These are phyloP conservation scores for Bufotes viridis DNA, from an alignment of 2,797 vertebrate genomes.

Conservation along the genomic window DNA sequence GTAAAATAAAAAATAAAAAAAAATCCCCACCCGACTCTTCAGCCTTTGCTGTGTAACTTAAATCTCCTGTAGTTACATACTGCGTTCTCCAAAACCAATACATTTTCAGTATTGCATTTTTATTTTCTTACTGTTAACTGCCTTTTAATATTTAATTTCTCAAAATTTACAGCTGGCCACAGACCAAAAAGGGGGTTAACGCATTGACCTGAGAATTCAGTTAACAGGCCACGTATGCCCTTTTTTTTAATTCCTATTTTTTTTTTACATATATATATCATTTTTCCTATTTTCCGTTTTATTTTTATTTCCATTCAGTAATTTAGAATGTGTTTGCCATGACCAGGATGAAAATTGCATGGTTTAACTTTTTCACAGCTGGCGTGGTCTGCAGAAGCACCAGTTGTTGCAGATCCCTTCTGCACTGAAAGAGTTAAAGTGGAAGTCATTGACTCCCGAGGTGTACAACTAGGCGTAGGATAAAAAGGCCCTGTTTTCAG, in stretches of 20 bases:
- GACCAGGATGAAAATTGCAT: slow-evolving; percentile 70
- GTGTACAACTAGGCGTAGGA: slow-evolving; percentile 64
- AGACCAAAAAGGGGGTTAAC: slow-evolving; percentile 72
- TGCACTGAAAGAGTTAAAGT: slow-evolving; percentile 65
- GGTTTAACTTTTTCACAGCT: slow-evolving; percentile 65
- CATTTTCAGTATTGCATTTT: slow-evolving; percentile 69
- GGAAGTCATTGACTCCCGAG: slow-evolving; percentile 65
- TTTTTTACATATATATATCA: slow-evolving; percentile 65
- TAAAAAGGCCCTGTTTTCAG: slow-evolving; percentile 64
- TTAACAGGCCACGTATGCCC: slow-evolving; percentile 77
- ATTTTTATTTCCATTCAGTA: slow-evolving; percentile 65
- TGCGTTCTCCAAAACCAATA: slow-evolving; percentile 70
- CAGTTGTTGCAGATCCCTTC: slow-evolving; percentile 36
- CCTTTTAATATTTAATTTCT: slow-evolving; percentile 76
- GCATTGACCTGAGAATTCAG: slow-evolving; percentile 74
- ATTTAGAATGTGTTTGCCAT: slow-evolving; percentile 70
- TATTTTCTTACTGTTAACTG: slow-evolving; percentile 72
- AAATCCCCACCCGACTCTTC: background rate
- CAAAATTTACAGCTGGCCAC: slow-evolving; percentile 77
- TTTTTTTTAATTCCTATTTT: slow-evolving; percentile 73
- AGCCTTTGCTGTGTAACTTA: slow-evolving; percentile 16
- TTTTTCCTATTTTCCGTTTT: slow-evolving; percentile 71
- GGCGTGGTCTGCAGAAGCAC: slow-evolving; percentile 49
- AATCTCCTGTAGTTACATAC: slow-evolving; percentile 64
- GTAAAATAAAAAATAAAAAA: slow-evolving; percentile 67